These are phyloP conservation scores for Cephus sareptanus DNA, from an alignment of 2,888 invertebrate species.

Conservation along the genomic window DNA sequence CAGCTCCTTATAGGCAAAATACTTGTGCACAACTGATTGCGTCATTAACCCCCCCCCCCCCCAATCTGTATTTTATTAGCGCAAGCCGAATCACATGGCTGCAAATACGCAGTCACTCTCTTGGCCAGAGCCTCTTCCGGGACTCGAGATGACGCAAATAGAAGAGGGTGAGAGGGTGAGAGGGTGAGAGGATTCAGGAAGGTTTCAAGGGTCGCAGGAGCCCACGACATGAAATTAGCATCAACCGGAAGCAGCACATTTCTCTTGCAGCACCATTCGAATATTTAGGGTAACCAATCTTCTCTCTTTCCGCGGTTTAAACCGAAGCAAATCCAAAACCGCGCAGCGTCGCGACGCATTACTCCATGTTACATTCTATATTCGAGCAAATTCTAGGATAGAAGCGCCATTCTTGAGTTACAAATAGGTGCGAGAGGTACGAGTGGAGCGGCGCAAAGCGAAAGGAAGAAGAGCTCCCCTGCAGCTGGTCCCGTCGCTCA, in stretches of 20 bases:
- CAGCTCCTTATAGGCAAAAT: too few relatives aligned
- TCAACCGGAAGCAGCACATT: too few relatives aligned
- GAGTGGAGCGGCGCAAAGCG: constrained; percentile 21
- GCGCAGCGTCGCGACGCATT: not conserved
- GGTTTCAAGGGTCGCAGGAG: too few relatives aligned
- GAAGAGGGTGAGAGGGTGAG: not conserved
- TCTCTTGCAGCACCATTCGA: too few relatives aligned
- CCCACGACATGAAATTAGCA: too few relatives aligned
- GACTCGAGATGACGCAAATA: constrained; percentile 18
- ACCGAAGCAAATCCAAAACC: too few relatives aligned
- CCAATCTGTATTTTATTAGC: constrained; percentile 52
- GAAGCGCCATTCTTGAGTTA: constrained; percentile 56
- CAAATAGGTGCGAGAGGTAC: constrained; percentile 41
- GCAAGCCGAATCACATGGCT: constrained; percentile 46
- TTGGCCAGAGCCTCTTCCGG: not conserved
- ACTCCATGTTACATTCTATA: not conserved
- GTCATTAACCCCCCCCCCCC: constrained; percentile 37
- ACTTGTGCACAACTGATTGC: constrained; percentile 39
- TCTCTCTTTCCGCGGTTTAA: too few relatives aligned
- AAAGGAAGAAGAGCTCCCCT: constrained; percentile 37
- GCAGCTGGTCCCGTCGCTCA: constrained; percentile 57
- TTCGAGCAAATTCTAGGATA: not conserved
- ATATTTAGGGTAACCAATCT: too few relatives aligned
- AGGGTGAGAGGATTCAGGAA: not conserved
- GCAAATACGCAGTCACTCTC: constrained; percentile 30